Evolutionary conservation across 2,888 invertebrate species (phyloP).

Genomic region (Stegana nigrithorax): DNA sequence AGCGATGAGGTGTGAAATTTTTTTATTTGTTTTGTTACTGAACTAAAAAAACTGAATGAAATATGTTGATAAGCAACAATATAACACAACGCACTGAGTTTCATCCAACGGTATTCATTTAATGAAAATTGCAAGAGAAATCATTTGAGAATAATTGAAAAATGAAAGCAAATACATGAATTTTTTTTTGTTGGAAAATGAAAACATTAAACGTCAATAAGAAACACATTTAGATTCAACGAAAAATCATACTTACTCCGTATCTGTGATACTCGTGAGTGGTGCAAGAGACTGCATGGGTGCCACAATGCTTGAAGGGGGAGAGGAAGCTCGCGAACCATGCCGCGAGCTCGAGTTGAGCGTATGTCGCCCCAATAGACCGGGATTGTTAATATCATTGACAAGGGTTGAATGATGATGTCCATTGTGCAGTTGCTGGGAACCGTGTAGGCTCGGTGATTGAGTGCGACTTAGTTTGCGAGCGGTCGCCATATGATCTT

Average conservation of each 20-base stretch:
- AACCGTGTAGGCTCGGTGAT: constrained; percentile 50
- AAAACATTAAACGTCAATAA: too few species aligned
- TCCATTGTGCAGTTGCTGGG: constrained; percentile 48
- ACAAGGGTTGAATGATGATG: constrained; percentile 43
- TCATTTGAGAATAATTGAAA: too few species aligned
- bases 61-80: too few species aligned
- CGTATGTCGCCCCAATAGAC: constrained; percentile 60
- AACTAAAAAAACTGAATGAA: too few species aligned
- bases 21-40: too few species aligned
- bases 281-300: constrained; percentile 73
- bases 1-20: neutral
- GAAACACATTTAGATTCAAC: constrained; percentile 45
- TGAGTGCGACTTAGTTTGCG: constrained; percentile 58
- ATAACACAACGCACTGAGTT: constrained; percentile 8
- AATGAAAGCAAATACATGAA: too few species aligned
- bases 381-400: constrained; percentile 72
- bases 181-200: too few species aligned
- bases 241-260: constrained; percentile 71
- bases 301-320: constrained; percentile 71
- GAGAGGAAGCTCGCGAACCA: constrained; percentile 64
- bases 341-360: constrained; percentile 61
- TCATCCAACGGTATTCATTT: too few species aligned
- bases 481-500: constrained; percentile 74
- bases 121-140: too few species aligned
- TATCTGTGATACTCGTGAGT: constrained; percentile 74